phyloP scores from a whole-genome alignment of 2,113 vertebrate genomes.

The Neodon shergylaensis region DNA sequence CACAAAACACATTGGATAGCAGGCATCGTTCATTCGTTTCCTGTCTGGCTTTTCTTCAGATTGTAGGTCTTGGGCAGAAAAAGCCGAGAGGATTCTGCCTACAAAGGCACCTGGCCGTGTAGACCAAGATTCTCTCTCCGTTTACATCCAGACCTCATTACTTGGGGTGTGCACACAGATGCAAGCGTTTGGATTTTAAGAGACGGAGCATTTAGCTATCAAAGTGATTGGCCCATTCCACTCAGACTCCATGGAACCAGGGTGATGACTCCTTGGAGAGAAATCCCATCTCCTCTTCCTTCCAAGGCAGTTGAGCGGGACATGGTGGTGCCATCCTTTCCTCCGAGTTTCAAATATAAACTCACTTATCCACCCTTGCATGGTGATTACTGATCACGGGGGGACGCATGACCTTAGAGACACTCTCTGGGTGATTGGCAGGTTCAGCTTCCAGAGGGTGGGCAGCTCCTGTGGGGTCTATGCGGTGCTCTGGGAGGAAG shows the following conservation, averaged over 20 bases:
- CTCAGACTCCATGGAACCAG: slow-evolving; percentile 61
- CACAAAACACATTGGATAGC: background rate
- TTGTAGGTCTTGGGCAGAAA: background rate
- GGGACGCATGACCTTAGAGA: background rate
- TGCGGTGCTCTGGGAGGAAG: background rate
- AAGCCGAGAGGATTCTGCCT: background rate
- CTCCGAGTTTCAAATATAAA: slow-evolving; percentile 16
- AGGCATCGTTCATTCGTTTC: background rate
- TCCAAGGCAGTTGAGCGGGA: slow-evolving; percentile 23
- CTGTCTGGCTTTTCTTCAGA: background rate
- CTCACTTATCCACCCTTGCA: background rate
- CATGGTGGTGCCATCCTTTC: slow-evolving; percentile 2
- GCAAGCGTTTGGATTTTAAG: slow-evolving; percentile 36
- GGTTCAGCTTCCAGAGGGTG: background rate
- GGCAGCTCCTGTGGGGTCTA: background rate
- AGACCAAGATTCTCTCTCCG: slow-evolving; percentile 45
- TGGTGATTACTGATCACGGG: background rate
- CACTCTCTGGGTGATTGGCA: background rate
- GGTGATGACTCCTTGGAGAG: slow-evolving; percentile 47
- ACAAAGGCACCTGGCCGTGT: background rate
- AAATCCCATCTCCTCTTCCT: slow-evolving; percentile 22
- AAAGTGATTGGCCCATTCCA: background rate
- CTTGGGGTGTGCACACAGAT: background rate
- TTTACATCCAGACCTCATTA: slow-evolving; percentile 38
- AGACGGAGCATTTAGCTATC: slow-evolving; percentile 25